These are phyloP conservation scores for Columba janthina DNA, from an alignment of 2,113 vertebrate genomes.

Conservation along the genomic window DNA sequence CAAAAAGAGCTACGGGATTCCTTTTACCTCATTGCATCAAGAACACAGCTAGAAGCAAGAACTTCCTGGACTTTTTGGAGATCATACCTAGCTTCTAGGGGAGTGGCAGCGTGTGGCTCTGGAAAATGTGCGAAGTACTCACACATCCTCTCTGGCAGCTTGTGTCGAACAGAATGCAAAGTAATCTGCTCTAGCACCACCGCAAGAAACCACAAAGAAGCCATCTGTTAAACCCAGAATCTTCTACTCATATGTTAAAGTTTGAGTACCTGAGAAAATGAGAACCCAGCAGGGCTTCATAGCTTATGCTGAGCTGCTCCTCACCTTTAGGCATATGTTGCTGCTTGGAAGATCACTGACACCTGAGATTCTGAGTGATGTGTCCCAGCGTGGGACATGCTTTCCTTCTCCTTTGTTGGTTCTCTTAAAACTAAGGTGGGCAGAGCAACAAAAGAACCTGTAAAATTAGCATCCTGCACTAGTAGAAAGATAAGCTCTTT, in stretches of 20 bases:
- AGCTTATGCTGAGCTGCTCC: not conserved
- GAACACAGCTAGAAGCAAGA: not conserved
- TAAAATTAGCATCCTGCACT: not conserved
- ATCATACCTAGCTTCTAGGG: not conserved
- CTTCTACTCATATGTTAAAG: not conserved
- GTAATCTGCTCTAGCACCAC: not conserved
- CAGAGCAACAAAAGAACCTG: not conserved
- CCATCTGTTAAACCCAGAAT: not conserved
- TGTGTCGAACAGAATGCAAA: not conserved
- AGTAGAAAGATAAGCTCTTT: not conserved
- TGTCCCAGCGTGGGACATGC: not conserved
- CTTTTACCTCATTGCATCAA: not conserved
- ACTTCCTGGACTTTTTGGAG: not conserved
- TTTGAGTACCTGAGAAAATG: not conserved
- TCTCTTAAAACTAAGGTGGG: not conserved
- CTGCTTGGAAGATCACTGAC: not conserved
- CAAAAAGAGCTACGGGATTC: not conserved
- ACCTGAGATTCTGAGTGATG: accelerated
- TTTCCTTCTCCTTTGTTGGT: not conserved
- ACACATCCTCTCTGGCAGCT: not conserved
- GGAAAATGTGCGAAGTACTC: not conserved
- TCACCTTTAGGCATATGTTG: not conserved
- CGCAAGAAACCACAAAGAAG: not conserved
- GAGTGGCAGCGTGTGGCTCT: not conserved
- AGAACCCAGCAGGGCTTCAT: not conserved